Evolutionary conservation across 2,113 vertebrate species (phyloP), one percentile per base, ranked within the genome.

Genomic region (Mirza zaza): DNA sequence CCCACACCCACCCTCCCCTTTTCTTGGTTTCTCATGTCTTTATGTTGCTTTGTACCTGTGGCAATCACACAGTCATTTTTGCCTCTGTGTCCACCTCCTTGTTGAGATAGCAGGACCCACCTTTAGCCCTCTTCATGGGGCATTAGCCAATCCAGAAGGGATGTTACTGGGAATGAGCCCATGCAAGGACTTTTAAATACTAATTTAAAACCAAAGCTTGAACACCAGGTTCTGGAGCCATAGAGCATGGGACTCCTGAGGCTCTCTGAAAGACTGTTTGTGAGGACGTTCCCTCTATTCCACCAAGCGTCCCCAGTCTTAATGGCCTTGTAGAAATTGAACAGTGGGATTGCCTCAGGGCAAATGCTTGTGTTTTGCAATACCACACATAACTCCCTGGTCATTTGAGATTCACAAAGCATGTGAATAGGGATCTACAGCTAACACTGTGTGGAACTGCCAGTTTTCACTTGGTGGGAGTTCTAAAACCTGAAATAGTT

Each of bases 121-220:
- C 1, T 48, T 92, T 70, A 61, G 23, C 29, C 29, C 21, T 88
- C 25, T 61, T 70, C 52, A 59, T 25, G 17, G 61, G 25, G 13
- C 23, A 80, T 39, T 73, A 57, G 48, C 14, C 52, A 68, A 48
- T 77, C 61, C 57, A 1, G 27, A 92, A 1, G 45, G 89, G 34
- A 77, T 13, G 14, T 81, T 82, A 20, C 25, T 42, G 13, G 27
- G 17, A 86, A 27, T 86, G 42, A 95, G 12, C 39, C 63, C 27
- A 85, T 15, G 11, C 36, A 75, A 63, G 23, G 21, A 6, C 39
- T 55, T 71, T 87, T 92, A 8, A 81, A 52, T 96, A 34, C 27
- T 39, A 59, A 93, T 73, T 93, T 84, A 87, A 90, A 96, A 88
- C 25, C 50, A 59, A 91, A 79, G 57, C 73, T 90, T 81, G 48